Evolutionary conservation across 30 jellyfish, hydroid and myxozoan species (phyloP).

Genomic region (Turritopsis rubra): DNA sequence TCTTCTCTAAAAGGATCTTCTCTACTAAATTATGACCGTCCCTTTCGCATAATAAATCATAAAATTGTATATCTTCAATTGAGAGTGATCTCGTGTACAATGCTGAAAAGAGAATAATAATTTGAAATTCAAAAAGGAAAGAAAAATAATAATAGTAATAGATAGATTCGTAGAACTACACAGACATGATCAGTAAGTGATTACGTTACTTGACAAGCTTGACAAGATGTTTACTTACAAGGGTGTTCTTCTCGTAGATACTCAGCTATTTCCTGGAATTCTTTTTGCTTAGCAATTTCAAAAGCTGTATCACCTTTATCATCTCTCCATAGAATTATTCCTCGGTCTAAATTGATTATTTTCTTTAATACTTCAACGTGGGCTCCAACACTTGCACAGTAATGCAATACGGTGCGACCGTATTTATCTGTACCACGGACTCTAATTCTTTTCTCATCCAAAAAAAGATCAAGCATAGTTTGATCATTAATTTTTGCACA

Average conservation of each 20-base stretch:
- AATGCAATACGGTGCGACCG: background rate
- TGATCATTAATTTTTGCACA: background rate
- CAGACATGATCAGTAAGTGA: background rate
- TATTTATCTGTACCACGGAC: background rate
- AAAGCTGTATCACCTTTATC: background rate
- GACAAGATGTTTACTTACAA: background rate
- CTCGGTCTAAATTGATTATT: background rate
- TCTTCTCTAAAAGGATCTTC: background rate
- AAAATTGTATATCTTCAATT: background rate
- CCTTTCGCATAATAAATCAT: background rate
- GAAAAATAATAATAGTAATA: background rate
- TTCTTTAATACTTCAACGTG: background rate
- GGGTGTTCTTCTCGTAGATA: background rate
- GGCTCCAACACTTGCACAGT: background rate
- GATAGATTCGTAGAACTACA: background rate
- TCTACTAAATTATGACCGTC: background rate
- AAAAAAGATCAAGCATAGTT: background rate
- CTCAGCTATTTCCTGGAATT: background rate
- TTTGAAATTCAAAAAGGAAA: background rate
- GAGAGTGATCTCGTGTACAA: background rate
- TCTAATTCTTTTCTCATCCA: background rate
- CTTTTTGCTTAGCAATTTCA: background rate
- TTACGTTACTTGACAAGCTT: background rate
- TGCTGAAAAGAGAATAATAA: background rate
- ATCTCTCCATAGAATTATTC: background rate